These are phyloP conservation scores for Hipposideros larvatus DNA, from an alignment of 2,797 vertebrate species.

Conservation along the genomic window DNA sequence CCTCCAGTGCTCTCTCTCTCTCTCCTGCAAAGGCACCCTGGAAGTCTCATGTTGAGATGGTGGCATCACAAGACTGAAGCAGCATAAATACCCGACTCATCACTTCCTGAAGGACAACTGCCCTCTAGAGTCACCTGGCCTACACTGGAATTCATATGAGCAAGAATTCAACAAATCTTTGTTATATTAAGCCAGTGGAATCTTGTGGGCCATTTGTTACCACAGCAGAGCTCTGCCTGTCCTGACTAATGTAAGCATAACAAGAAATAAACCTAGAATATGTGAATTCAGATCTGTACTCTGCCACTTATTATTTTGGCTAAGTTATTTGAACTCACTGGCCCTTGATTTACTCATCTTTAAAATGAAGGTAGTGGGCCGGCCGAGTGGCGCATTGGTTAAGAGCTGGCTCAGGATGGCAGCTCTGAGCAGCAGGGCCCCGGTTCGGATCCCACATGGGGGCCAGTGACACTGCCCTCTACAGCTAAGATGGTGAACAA, in stretches of 20 bases:
- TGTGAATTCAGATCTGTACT: background rate
- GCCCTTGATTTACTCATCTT: background rate
- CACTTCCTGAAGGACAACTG: background rate
- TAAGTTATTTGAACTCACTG: slow-evolving; percentile 3
- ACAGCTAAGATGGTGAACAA: no score
- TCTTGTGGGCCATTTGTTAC: background rate
- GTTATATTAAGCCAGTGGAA: background rate
- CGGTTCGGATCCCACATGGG: no score
- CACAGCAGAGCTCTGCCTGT: background rate
- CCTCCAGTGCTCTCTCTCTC: background rate
- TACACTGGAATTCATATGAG: background rate
- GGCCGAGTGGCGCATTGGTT: no score
- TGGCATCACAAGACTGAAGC: background rate
- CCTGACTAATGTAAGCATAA: background rate
- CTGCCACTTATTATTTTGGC: background rate
- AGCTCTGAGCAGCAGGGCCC: no score
- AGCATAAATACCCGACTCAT: background rate
- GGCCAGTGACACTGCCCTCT: no score
- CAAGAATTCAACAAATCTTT: background rate
- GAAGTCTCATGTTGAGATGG: background rate
- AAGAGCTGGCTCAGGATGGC: no score
- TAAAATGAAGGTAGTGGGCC: background rate
- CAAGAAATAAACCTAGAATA: background rate
- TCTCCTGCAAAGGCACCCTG: background rate
- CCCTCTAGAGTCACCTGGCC: background rate